Base-by-base conservation (phyloP, 2,888 invertebrate genomes). In the Anthophora plumipes region DNA sequence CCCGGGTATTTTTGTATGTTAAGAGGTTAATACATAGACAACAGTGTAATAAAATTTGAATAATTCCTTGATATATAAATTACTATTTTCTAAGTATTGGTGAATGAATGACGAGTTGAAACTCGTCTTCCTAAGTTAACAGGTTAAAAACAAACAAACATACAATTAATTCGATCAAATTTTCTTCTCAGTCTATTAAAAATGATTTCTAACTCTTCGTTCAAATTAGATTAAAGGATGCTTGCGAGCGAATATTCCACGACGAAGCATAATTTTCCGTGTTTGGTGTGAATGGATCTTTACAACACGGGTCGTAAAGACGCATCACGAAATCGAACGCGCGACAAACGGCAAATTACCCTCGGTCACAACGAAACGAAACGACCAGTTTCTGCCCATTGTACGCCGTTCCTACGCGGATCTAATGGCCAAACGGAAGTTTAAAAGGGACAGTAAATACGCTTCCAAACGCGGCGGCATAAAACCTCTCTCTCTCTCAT, bases 281-380 rank as follows among this genome's bases (percentile, higher is more conserved):
- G 43, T 48, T 14, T 41, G 55, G 70, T 69, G 74, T 63, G 84
- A 74, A 77, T 59, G 71, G 55, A 20, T 48, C 59, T 78, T 84
- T 76, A 81, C 69, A 60, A 69, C 73, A 79, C 25, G 57, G 80
- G 77, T 89, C 89, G 88, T 89, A 89, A 90, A 81, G 82, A 76
- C 75, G 67, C 78, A 55, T 64, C 71, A 54, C 75, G 82, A 70
- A 84, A 90, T 89, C 86, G 83, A 89, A 82, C 73, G 75, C 79
- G 79, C 82, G 87, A 87, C 89, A 89, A 89, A 89, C 73, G 69
- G 86, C 83, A 74, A 88, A 90, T 89, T 87, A 87, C 74, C 43
- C 70, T 66, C 25, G 67, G 72, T 39, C 70, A 67, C 71, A 80
- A 82, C 78, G 70, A 75, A 67, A 66, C 70, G 46, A 76, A 88